Conservation (phyloP, 2,888 invertebrate genomes). For the Marronus borbonicus region DNA sequence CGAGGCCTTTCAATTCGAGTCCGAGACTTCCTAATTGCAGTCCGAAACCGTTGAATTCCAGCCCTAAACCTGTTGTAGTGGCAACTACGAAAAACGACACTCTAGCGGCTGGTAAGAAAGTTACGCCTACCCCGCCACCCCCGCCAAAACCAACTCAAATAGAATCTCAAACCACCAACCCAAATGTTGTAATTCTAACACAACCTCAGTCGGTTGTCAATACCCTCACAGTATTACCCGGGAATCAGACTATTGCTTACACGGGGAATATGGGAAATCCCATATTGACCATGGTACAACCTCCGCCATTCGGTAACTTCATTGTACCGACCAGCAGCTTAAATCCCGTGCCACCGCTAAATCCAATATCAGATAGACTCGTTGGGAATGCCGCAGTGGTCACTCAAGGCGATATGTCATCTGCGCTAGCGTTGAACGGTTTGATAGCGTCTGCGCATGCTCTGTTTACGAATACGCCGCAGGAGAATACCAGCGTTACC, state of each 20-base stretch:
- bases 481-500: neutral
- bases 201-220: constrained; percentile 54
- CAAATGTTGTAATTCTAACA: constrained; percentile 56
- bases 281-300: constrained; percentile 60
- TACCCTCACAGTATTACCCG: constrained; percentile 57
- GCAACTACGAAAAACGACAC: constrained; percentile 15
- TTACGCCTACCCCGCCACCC: constrained; percentile 2
- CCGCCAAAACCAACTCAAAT: constrained; percentile 45
- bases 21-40: constrained; percentile 1
- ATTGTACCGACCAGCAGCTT: constrained; percentile 44
- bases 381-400: neutral
- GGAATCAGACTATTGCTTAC: constrained; percentile 60
- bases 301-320: constrained; percentile 47
- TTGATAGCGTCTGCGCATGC: constrained; percentile 24
- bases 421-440: constrained; percentile 11
- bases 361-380: constrained; percentile 26
- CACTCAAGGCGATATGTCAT: constrained; percentile 9
- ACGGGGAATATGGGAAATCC: constrained; percentile 56
- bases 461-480: neutral
- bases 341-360: constrained; percentile 37
- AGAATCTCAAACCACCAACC: constrained; percentile 48
- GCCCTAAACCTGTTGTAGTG: constrained; percentile 40
- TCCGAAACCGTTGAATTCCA: constrained; percentile 50
- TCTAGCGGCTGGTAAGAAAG: neutral
- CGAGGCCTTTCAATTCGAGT: neutral